A percentile compares a stretch with the other conserved stretches of the same genome.
These are phyloP conservation scores for Gnathochromis pfefferi DNA, from an alignment of 2,113 vertebrate species.

Conservation along the genomic window DNA sequence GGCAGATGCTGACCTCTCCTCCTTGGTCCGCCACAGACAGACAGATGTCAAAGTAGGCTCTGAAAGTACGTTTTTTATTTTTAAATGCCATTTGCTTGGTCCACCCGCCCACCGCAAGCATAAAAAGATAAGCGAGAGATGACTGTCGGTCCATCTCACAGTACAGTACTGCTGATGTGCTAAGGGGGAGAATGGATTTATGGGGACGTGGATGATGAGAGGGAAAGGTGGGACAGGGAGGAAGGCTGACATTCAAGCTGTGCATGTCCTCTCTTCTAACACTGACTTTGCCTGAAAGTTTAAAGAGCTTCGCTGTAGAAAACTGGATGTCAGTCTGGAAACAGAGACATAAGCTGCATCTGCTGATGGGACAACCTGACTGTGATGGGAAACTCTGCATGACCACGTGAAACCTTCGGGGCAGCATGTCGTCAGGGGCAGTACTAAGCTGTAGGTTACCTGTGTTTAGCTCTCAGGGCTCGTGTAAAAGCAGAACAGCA, in stretches of 20 bases:
- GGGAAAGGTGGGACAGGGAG: background rate
- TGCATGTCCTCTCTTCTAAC: background rate
- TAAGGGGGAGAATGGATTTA: background rate
- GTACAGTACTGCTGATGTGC: conserved; percentile 43
- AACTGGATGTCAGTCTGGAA: background rate
- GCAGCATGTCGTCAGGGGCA: background rate
- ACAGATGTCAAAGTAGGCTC: background rate
- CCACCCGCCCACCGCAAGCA: background rate
- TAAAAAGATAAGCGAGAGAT: background rate
- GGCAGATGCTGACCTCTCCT: conserved; percentile 15
- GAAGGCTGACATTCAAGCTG: background rate
- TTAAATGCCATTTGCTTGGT: background rate
- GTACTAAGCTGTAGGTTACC: background rate
- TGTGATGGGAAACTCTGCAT: background rate
- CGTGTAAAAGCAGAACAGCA: background rate
- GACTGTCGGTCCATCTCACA: background rate
- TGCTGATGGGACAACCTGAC: background rate
- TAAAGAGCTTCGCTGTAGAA: background rate
- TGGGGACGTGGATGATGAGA: background rate
- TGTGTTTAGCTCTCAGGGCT: background rate
- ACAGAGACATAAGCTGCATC: background rate
- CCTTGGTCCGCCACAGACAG: background rate
- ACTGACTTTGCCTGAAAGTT: background rate
- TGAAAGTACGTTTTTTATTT: background rate
- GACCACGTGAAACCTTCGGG: background rate